These are phyloP conservation scores for Conus betulinus DNA, from an alignment of 1,140 invertebrate genomes.

Conservation along the genomic window DNA sequence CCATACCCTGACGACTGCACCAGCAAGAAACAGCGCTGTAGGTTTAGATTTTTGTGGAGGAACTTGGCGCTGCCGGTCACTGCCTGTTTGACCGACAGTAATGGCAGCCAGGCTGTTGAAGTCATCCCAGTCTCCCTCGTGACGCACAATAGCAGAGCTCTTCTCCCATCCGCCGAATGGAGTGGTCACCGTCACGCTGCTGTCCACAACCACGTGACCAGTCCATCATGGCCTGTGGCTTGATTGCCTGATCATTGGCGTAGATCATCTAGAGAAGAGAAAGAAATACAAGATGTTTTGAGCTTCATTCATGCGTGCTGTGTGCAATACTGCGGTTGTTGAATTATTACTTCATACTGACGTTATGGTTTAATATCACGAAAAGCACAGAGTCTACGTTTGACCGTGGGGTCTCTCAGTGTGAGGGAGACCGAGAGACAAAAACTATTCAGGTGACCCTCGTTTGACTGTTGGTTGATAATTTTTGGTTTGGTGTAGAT, in stretches of 20 bases:
- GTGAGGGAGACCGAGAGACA: too few relatives aligned
- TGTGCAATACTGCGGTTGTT: too few relatives aligned
- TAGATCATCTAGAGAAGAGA: slow-evolving; percentile 10
- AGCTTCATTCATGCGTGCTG: too few relatives aligned
- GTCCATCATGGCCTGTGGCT: slow-evolving; percentile 7
- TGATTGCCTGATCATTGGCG: slow-evolving; percentile 9
- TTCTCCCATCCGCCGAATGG: slow-evolving; percentile 28
- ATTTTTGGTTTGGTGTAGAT: background rate
- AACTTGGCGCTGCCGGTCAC: background rate
- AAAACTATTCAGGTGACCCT: too few relatives aligned
- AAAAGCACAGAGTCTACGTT: too few relatives aligned
- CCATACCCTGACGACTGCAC: too few relatives aligned
- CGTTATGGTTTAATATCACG: too few relatives aligned
- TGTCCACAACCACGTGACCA: slow-evolving; percentile 30
- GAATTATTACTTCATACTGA: too few relatives aligned
- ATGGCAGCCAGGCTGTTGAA: slow-evolving; percentile 33
- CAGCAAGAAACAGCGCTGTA: too few relatives aligned
- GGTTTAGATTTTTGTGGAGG: slow-evolving; percentile 3
- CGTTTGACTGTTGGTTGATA: too few relatives aligned
- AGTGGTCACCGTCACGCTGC: slow-evolving; percentile 29
- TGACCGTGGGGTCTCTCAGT: too few relatives aligned
- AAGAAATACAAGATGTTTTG: too few relatives aligned
- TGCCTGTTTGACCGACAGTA: slow-evolving; percentile 4
- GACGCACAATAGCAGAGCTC: slow-evolving; percentile 19
- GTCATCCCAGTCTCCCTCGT: slow-evolving; percentile 27